Evolutionary conservation across 2,113 vertebrate genomes (phyloP).

Genomic region (Mormyrus iriodes): DNA sequence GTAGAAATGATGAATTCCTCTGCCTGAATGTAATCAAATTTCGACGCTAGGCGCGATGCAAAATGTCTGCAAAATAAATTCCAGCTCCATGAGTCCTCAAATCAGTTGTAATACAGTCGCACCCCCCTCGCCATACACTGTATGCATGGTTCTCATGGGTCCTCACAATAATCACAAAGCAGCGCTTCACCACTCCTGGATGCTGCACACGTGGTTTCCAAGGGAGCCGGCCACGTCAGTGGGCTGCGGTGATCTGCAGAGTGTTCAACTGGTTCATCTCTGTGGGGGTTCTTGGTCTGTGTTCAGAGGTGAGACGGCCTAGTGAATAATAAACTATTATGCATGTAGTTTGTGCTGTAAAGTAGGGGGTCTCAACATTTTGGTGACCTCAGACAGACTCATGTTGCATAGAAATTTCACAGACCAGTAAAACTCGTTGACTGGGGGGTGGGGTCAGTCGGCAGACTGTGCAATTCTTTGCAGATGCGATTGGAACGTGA

Average conservation of each 20-base stretch:
- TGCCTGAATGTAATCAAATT: not conserved
- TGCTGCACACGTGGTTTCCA: not conserved
- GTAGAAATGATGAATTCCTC: not conserved
- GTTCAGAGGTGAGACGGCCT: not conserved
- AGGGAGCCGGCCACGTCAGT: not conserved
- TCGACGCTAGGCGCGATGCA: not conserved
- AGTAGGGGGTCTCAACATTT: not conserved
- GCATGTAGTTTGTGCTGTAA: not conserved
- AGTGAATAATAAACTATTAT: not conserved
- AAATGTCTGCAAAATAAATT: not conserved
- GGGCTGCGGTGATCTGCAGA: not conserved
- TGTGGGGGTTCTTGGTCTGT: not conserved
- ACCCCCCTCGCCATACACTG: not conserved
- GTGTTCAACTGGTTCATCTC: not conserved
- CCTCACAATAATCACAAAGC: not conserved
- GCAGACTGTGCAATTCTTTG: not conserved
- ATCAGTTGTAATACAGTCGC: not conserved
- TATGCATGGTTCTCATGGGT: not conserved
- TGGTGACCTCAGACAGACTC: not conserved
- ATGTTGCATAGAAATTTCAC: not conserved
- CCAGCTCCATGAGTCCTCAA: not conserved
- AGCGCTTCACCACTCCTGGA: not conserved
- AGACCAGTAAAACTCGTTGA: not conserved
- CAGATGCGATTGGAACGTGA: too few relatives aligned
- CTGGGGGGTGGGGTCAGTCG: not conserved